A percentile compares a stretch with the other conserved stretches of the same genome.
Evolutionary conservation across 2,888 invertebrate genomes (phyloP).

Genomic region (Agriopis leucophaearia): DNA sequence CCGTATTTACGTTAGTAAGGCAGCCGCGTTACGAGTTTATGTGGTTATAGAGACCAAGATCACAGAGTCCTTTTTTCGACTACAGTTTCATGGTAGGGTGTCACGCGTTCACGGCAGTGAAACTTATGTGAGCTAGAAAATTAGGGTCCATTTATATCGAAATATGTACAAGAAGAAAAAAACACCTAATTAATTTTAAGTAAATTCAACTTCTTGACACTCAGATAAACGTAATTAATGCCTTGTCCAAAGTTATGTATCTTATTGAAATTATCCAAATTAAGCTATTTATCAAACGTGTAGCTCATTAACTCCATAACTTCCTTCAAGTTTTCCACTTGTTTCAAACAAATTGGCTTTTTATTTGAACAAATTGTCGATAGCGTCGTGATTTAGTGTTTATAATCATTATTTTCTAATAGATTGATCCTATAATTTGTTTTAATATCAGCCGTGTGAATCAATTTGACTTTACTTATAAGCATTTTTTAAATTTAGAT

Average conservation of each 20-base stretch:
- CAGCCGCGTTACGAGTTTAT: too few species aligned
- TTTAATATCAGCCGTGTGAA: constrained; percentile 33
- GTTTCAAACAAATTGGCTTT: constrained; percentile 25
- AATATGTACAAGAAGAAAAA: too few species aligned
- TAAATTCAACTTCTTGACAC: constrained; percentile 6
- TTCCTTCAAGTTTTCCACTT: constrained; percentile 25
- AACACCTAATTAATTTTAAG: not conserved
- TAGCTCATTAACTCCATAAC: constrained; percentile 40
- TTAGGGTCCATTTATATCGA: too few species aligned
- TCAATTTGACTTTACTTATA: constrained; percentile 23
- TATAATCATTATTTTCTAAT: constrained; percentile 32
- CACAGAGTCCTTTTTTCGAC: too few species aligned
- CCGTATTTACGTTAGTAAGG: too few species aligned
- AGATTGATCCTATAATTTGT: constrained; percentile 25
- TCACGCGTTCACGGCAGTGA: too few species aligned
- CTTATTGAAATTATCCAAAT: constrained; percentile 41
- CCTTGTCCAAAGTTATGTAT: constrained; percentile 5
- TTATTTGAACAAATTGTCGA: constrained; percentile 34
- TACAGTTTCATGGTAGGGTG: too few species aligned
- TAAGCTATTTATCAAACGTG: constrained; percentile 41
- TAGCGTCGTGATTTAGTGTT: constrained; percentile 27
- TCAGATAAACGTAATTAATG: constrained; percentile 53
- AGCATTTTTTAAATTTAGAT: constrained; percentile 1
- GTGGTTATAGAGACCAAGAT: too few species aligned
- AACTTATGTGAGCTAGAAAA: too few species aligned